Evolutionary conservation across 2,113 vertebrate species (phyloP).

Genomic region (Carettochelys insculpta): DNA sequence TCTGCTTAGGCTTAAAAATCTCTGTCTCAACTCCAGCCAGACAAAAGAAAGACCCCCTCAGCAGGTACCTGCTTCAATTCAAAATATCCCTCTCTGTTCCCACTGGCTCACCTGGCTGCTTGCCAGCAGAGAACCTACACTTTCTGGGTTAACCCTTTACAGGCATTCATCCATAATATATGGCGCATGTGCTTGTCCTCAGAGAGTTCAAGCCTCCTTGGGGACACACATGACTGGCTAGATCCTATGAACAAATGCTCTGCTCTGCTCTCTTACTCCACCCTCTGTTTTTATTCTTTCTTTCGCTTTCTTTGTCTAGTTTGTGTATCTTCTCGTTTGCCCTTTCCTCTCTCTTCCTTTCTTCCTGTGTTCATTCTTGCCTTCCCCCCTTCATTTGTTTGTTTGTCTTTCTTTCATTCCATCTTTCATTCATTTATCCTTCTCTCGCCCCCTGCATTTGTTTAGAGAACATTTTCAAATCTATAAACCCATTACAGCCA

Average conservation of each 20-base stretch:
- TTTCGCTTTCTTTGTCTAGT: no score
- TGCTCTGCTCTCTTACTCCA: fast-evolving
- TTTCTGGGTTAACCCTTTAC: no score
- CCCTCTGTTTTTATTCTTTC: neutral
- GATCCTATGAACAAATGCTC: neutral
- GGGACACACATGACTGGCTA: neutral
- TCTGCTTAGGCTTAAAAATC: no score
- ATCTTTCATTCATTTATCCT: neutral
- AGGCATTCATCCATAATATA: neutral
- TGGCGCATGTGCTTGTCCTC: neutral
- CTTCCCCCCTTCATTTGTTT: neutral
- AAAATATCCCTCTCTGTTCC: no score
- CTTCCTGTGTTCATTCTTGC: neutral
- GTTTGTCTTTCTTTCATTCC: neutral
- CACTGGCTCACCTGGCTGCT: no score
- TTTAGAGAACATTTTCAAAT: conserved; percentile 68
- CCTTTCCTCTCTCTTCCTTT: fast-evolving
- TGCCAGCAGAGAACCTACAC: no score
- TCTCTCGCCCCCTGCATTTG: conserved; percentile 45
- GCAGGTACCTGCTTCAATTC: no score
- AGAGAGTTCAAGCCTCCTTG: neutral
- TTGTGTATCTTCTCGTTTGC: neutral
- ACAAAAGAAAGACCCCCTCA: no score
- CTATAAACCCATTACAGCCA: conserved; percentile 66
- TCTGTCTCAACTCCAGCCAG: no score